Evolutionary conservation across 2,888 invertebrate genomes (phyloP), one percentile per base, ranked within the genome.

Genomic region (Aplocera efformata): DNA sequence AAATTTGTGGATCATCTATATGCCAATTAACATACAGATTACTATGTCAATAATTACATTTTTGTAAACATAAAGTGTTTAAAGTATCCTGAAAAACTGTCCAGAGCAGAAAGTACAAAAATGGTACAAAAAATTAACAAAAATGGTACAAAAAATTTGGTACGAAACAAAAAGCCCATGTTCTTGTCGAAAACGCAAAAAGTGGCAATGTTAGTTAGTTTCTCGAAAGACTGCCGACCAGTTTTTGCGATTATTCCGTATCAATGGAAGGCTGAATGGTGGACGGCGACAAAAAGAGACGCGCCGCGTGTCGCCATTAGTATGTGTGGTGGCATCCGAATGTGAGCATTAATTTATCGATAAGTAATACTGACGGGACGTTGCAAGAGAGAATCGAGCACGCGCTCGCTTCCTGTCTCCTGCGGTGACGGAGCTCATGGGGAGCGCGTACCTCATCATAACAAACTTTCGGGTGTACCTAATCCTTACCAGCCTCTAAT

Each of bases 311-410:
- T 80, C 79, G 71, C 63, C 79, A 84, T 86, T 84, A 86, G 84
- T 88, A 86, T 86, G 84, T 76, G 75, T 63, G 67, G 71, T 70
- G 70, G 73, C 67, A 64, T 71, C 60, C 77, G 71, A 74, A 76
- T 79, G 80, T 78, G 73, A 81, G 79, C 82, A 81, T 84, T 81
- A 80, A 86, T 86, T 86, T 86, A 85, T 82, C 80, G 85, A 78
- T 75, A 36, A 40, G 32, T 40, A 77, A 77, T 79, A 75, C 67
- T 72, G 74, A n/a, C 72, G 75, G 76, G 82, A 79, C 80, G 82
- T 80, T 79, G 79, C 72, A 77, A 56, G 13, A 5, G 13, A 17
- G 13, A 3, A 3, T 2, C 13, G 56, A 76, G 80, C 84, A 80
- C 85, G 85, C 83, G 83, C 68, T 51, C 54, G 41, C 70, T 78